Percentiles rank a stretch among this genome's conserved stretches.
These are phyloP conservation scores for Ormyrus pomaceus DNA, from an alignment of 2,888 invertebrate genomes.

Conservation along the genomic window DNA sequence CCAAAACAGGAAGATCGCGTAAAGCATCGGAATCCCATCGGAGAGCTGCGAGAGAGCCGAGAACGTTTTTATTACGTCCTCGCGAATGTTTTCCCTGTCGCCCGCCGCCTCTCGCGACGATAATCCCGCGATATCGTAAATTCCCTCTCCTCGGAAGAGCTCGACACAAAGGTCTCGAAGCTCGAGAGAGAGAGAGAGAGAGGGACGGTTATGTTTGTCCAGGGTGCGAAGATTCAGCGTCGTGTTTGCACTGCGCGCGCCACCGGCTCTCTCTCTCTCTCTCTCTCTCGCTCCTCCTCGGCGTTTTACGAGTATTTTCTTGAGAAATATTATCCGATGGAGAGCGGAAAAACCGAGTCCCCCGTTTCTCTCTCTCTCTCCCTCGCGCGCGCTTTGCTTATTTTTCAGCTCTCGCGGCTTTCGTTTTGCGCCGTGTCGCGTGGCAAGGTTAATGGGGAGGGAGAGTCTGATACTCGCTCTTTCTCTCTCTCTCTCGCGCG, in stretches of 20 bases:
- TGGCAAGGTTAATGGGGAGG: no score
- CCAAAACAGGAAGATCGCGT: no score
- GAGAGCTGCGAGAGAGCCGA: no score
- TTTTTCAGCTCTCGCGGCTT: no score
- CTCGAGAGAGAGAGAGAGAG: not conserved
- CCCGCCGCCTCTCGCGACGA: not conserved
- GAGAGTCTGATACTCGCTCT: no score
- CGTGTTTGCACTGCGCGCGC: slow-evolving; percentile 46
- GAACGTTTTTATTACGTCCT: no score
- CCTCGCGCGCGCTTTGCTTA: not conserved
- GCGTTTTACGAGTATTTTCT: slow-evolving; percentile 53
- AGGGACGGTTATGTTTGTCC: slow-evolving; percentile 56
- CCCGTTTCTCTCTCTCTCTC: slow-evolving; percentile 13
- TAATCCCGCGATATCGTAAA: slow-evolving; percentile 21
- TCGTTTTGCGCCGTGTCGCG: no score
- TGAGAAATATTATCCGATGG: slow-evolving; percentile 54
- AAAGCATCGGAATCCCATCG: no score
- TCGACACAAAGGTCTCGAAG: slow-evolving; percentile 51
- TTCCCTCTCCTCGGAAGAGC: not conserved
- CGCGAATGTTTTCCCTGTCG: not conserved
- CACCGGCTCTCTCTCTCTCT: not conserved
- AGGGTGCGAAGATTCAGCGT: slow-evolving; percentile 47
- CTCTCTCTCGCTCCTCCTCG: not conserved
- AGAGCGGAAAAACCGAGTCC: not conserved
- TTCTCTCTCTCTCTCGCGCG: no score